Evolutionary conservation across 2,888 invertebrate genomes (phyloP).

Genomic region (Tetropium fuscum): DNA sequence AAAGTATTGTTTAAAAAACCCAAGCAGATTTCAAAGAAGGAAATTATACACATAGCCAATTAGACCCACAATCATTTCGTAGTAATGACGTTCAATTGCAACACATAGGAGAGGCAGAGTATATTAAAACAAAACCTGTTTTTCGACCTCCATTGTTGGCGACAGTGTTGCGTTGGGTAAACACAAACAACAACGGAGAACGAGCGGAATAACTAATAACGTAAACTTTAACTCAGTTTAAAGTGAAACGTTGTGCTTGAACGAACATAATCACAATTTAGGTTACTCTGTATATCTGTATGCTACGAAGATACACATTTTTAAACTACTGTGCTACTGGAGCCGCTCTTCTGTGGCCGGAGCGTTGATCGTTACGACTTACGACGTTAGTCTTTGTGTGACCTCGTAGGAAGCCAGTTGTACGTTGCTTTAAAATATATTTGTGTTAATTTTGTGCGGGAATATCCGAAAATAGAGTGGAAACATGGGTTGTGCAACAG

Average conservation of each 20-base stretch:
- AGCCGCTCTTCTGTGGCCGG: too few relatives aligned
- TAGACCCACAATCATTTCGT: constrained; percentile 14
- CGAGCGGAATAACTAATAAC: neutral
- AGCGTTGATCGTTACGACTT: neutral
- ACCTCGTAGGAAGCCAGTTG: constrained; percentile 15
- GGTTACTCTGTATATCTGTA: constrained; percentile 12
- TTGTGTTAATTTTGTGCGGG: constrained; percentile 26
- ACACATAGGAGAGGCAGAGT: constrained; percentile 26
- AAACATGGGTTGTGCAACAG: constrained; percentile 63
- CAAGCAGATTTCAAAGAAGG: constrained; percentile 20
- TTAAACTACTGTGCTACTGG: constrained; percentile 9
- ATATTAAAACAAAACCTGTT: constrained; percentile 41
- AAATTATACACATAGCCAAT: too few relatives aligned
- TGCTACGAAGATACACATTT: constrained; percentile 20
- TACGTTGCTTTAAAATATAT: neutral
- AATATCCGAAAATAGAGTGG: constrained; percentile 17
- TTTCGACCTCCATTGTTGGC: constrained; percentile 31
- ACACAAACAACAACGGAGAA: neutral
- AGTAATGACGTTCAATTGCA: constrained; percentile 28
- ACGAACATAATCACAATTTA: constrained; percentile 9
- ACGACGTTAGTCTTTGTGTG: constrained; percentile 14
- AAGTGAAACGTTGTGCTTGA: neutral
- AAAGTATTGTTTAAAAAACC: neutral
- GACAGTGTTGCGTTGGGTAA: constrained; percentile 25
- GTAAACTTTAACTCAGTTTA: neutral